Conservation (phyloP, 1,140 invertebrate species). For the Meloidogyne chitwoodi region DNA sequence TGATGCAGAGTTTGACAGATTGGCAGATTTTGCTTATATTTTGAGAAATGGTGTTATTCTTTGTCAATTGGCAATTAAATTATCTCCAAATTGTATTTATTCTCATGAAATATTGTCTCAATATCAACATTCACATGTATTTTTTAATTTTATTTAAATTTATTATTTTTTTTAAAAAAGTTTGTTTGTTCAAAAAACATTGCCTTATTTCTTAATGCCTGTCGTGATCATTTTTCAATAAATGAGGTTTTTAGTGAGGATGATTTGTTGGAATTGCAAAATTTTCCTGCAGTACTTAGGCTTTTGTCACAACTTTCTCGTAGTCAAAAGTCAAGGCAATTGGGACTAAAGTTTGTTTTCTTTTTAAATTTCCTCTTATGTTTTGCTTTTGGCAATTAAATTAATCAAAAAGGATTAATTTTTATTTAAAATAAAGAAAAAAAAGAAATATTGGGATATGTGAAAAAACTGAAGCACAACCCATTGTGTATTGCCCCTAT, state of each 20-base stretch:
- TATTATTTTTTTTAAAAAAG: conserved; percentile 19
- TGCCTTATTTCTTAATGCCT: conserved; percentile 36
- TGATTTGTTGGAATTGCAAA: conserved; percentile 40
- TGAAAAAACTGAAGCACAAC: too few relatives aligned
- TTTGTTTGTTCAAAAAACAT: conserved; percentile 44
- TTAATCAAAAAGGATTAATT: too few relatives aligned
- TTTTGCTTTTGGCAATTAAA: background rate
- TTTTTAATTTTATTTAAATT: background rate
- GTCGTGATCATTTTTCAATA: conserved; percentile 34
- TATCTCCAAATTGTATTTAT: conserved; percentile 27
- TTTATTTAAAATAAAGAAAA: too few relatives aligned
- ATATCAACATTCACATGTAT: conserved; percentile 29
- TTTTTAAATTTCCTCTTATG: too few relatives aligned
- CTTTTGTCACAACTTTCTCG: conserved; percentile 36
- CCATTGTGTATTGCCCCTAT: too few relatives aligned
- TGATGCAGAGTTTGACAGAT: background rate
- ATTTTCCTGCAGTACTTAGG: conserved; percentile 33
- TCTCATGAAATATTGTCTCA: conserved; percentile 26
- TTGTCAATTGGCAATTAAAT: conserved; percentile 23
- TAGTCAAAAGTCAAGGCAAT: conserved; percentile 6
- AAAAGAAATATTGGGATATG: too few relatives aligned
- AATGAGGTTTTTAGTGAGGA: conserved; percentile 35
- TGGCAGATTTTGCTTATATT: conserved; percentile 28
- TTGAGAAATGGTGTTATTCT: conserved; percentile 28
- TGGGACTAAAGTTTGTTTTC: conserved; percentile 30